A percentile compares a stretch with the other conserved stretches of the same genome.
Conservation (phyloP, 2,113 vertebrate genomes). For the Haemorhous mexicanus region DNA sequence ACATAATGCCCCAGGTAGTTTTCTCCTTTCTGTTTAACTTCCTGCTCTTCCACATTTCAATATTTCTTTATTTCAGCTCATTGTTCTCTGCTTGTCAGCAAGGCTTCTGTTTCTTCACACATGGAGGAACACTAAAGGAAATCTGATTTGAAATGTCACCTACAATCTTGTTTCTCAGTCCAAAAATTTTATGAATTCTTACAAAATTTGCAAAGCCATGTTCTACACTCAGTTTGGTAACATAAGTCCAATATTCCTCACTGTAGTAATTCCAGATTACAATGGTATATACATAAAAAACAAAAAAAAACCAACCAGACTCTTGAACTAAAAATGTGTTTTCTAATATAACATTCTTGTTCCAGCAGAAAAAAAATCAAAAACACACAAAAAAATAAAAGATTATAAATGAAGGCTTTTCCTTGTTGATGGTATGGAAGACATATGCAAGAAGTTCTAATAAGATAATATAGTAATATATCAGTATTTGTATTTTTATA, state of each 20-base stretch:
- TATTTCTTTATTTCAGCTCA: not conserved
- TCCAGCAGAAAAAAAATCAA: not conserved
- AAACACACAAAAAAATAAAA: not conserved
- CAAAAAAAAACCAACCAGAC: not conserved
- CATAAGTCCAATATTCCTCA: not conserved
- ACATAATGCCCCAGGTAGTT: not conserved
- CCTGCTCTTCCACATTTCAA: not conserved
- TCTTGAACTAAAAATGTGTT: not conserved
- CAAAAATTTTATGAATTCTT: not conserved
- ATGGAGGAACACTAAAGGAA: not conserved
- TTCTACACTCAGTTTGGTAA: not conserved
- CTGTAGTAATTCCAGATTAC: not conserved
- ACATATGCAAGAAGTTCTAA: not conserved
- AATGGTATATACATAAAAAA: not conserved
- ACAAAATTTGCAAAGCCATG: not conserved
- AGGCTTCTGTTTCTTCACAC: not conserved
- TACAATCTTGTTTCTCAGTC: not conserved
- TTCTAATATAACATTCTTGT: not conserved
- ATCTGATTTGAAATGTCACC: not conserved
- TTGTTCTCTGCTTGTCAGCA: not conserved
- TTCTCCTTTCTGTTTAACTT: not conserved
- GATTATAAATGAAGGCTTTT: not conserved
- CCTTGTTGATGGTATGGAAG: not conserved
- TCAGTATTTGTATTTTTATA: not conserved
- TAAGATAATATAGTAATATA: not conserved